These are phyloP conservation scores for Leptodactylus fallax DNA, from an alignment of 2,797 vertebrate genomes.

Conservation along the genomic window DNA sequence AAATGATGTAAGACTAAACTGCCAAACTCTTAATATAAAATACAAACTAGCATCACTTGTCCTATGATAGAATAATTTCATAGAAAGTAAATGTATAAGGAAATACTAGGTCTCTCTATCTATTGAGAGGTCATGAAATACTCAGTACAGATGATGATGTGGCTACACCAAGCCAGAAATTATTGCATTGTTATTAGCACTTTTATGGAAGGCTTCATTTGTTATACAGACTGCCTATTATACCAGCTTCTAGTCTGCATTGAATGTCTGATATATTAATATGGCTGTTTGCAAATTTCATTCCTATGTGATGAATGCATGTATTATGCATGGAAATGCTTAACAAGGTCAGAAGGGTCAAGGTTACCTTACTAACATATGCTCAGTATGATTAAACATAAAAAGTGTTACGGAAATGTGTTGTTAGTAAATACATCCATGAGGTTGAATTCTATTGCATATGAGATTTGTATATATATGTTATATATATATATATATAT, in stretches of 20 bases:
- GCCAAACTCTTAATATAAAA: background rate
- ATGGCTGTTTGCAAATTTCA: conserved; percentile 43
- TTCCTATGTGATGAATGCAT: conserved; percentile 20
- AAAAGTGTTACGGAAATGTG: background rate
- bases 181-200: conserved; percentile 45
- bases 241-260: background rate
- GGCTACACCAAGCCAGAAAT: conserved; percentile 21
- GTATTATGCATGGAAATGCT: conserved; percentile 38
- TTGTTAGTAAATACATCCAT: conserved; percentile 12
- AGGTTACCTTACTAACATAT: conserved; percentile 38
- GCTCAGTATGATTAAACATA: background rate
- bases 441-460: background rate
- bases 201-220: conserved; percentile 41
- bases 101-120: conserved; percentile 22
- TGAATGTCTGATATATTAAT: conserved; percentile 26
- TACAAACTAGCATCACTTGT: background rate
- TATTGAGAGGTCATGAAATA: conserved; percentile 27
- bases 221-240: conserved; percentile 41
- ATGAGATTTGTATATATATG: background rate
- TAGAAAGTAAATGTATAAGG: conserved; percentile 39
- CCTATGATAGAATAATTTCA: background rate
- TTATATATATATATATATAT: too few species aligned
- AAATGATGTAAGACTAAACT: conserved; percentile 15
- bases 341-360: conserved; percentile 19
- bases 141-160: conserved; percentile 34